Evolutionary conservation across 1,140 invertebrate genomes (phyloP), one percentile per base, ranked within the genome.

Genomic region (Ostrea denselamellosa): DNA sequence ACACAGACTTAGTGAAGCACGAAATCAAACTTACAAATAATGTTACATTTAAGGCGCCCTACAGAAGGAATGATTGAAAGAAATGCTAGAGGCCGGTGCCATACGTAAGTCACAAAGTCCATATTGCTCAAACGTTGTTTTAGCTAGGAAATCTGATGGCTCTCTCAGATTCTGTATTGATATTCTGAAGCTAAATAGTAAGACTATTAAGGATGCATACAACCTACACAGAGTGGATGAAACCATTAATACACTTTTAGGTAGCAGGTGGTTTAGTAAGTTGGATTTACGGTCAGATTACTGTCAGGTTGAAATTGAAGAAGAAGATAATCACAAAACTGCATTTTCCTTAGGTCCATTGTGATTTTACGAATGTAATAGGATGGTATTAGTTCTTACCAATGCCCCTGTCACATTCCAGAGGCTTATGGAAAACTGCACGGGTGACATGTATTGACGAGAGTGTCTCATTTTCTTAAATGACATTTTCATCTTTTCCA

Each of bases 341-440:
- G 0, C 82, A 82, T 5, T 85, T 87, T 51, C 44, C n/a, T 1
- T 71, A 10, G 68, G 83, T 0, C n/a, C 34, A 2, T 17, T 85
- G 0, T 51, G 87, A 0, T 85, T 88, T 53, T 88, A 77, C 54
- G 87, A 88, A 58, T 68, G 56, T 34, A 88, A 44, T 22, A 19
- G 62, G 5, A 54, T 88, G 44, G 65, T n/a, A 0, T 85, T 88
- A 58, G 87, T 83, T 9, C 58, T 88, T 1, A 85, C 62, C 9
- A 81, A 85, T 52, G 83, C 87, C 12, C 51, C 44, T 17, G 68
- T 51, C 12, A 88, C 83, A 0, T 88, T 87, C 62, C 83, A 88
- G 25, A 22, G 65, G 0, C 62, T 88, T 10, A 88, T 88, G 87
- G 87, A 88, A 44, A 85, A 44, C 19, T 77, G 44, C 28, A 85